Evolutionary conservation across 2,113 vertebrate species (phyloP).

Genomic region (Vidua macroura): DNA sequence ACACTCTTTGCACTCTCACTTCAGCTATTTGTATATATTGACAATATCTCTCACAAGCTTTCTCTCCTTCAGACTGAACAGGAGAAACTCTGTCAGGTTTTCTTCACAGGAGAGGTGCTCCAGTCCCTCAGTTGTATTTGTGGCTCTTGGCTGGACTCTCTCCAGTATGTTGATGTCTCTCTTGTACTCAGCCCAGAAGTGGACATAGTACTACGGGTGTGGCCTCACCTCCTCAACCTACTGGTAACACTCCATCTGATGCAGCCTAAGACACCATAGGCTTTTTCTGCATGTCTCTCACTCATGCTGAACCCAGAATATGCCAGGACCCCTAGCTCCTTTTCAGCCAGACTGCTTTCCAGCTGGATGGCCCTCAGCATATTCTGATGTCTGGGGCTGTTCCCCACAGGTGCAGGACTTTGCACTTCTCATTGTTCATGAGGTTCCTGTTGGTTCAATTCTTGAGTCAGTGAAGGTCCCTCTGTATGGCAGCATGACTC

Average conservation of each 20-base stretch:
- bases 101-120: neutral
- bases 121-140: neutral
- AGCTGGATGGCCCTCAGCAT: neutral
- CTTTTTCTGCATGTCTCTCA: neutral
- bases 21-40: neutral
- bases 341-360: neutral
- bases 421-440: neutral
- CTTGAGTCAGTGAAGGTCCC: neutral
- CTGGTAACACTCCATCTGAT: neutral
- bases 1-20: neutral
- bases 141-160: neutral
- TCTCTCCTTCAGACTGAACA: neutral
- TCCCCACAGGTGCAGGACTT: neutral
- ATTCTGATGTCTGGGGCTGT: neutral
- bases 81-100: neutral
- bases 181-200: neutral
- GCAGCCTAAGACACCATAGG: neutral
- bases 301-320: neutral
- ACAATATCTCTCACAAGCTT: neutral
- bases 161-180: neutral
- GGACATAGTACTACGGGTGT: neutral
- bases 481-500: neutral
- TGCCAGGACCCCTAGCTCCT: neutral
- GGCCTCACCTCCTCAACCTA: neutral
- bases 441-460: neutral